These are phyloP conservation scores for Paratilapia polleni DNA, from an alignment of 2,113 vertebrate genomes.

Conservation along the genomic window DNA sequence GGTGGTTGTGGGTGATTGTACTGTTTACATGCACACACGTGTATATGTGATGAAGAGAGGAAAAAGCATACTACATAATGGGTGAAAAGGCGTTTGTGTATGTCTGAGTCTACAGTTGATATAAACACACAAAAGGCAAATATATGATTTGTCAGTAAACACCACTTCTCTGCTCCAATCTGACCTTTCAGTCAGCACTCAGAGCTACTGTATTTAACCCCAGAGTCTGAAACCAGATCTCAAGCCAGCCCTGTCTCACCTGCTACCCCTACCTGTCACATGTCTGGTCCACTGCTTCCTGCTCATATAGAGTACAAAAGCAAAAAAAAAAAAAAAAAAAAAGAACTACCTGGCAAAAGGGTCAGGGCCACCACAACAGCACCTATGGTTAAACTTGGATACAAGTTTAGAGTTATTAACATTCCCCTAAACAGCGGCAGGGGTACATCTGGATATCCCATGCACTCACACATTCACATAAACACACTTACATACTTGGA, in stretches of 20 bases:
- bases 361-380: background rate
- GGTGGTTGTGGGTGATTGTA: slow-evolving; percentile 20
- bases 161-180: slow-evolving; percentile 16
- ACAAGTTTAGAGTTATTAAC: slow-evolving; percentile 59
- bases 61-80: background rate
- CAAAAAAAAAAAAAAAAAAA: background rate
- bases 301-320: slow-evolving; percentile 10
- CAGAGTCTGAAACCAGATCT: slow-evolving; percentile 63
- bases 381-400: slow-evolving; percentile 21
- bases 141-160: slow-evolving; percentile 24
- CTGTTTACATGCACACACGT: background rate
- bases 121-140: slow-evolving; percentile 1
- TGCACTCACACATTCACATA: slow-evolving; percentile 26
- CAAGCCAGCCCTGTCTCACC: slow-evolving; percentile 15
- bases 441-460: slow-evolving; percentile 53
- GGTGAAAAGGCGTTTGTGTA: background rate
- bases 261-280: slow-evolving; percentile 35
- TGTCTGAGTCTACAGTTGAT: background rate
- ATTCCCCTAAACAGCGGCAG: slow-evolving; percentile 53
- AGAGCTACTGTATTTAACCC: slow-evolving; percentile 61
- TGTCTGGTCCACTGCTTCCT: slow-evolving; percentile 48
- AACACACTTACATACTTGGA: slow-evolving; percentile 36
- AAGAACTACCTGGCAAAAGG: background rate
- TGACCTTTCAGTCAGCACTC: slow-evolving; percentile 30
- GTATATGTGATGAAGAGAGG: background rate